Percentiles rank a stretch among this genome's conserved stretches.
phyloP scores from a whole-genome alignment of 2,113 vertebrate species.

The Lota lota region DNA sequence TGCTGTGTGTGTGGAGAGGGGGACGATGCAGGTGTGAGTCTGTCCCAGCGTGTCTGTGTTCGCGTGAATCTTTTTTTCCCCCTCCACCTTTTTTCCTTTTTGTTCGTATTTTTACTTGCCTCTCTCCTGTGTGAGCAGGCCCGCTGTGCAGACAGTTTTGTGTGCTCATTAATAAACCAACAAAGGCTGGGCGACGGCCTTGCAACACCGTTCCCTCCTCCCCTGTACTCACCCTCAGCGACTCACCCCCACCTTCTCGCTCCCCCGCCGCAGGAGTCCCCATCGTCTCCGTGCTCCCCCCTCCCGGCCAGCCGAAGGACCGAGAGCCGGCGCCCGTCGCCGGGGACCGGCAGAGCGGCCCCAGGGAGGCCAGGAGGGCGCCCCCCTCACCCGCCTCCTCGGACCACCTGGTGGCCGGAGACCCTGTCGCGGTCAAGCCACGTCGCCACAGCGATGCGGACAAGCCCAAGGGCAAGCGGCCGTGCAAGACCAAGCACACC shows the following conservation, averaged over 20 bases:
- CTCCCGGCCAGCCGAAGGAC: conserved; percentile 61
- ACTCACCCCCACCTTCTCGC: conserved; percentile 30
- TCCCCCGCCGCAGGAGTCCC: conserved; percentile 72
- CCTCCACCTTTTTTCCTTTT: neutral
- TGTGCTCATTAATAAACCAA: conserved; percentile 72
- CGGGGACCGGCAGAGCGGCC: conserved; percentile 55
- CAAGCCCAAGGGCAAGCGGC: conserved; percentile 98
- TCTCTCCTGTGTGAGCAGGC: conserved; percentile 50
- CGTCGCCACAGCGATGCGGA: conserved; percentile 89
- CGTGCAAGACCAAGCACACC: conserved; percentile 98
- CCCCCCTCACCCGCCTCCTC: conserved; percentile 61
- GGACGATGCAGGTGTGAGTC: neutral
- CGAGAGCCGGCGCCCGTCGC: conserved; percentile 59
- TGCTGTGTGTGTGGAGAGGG: conserved; percentile 17
- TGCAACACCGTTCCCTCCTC: conserved; percentile 64
- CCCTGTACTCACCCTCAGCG: conserved; percentile 29
- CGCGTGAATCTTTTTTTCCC: neutral
- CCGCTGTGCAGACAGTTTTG: conserved; percentile 62
- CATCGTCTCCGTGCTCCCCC: conserved; percentile 74
- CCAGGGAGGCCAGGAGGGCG: conserved; percentile 67
- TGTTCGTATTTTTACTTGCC: neutral
- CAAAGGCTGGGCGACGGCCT: conserved; percentile 67
- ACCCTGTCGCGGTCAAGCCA: conserved; percentile 77
- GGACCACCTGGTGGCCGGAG: conserved; percentile 66
- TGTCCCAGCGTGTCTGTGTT: neutral